These are phyloP conservation scores for Drosophila melanosoma DNA, from an alignment of 2,888 invertebrate genomes.

Conservation along the genomic window DNA sequence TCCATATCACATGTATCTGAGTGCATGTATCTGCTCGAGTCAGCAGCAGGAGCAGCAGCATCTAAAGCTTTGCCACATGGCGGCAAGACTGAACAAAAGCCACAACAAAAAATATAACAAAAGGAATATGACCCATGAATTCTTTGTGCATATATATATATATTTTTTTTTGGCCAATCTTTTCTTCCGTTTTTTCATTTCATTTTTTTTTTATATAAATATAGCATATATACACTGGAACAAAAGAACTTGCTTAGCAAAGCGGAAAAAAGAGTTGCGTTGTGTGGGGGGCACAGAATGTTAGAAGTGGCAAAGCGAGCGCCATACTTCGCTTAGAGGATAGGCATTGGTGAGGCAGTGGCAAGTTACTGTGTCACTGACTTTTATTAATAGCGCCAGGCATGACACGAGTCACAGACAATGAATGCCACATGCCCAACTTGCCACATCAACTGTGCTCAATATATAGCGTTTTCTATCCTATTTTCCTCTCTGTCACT, in stretches of 20 bases:
- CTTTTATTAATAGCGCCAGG: slow-evolving; percentile 77
- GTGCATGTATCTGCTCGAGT: slow-evolving; percentile 62
- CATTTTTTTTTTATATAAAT: slow-evolving; percentile 19
- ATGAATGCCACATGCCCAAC: slow-evolving; percentile 48
- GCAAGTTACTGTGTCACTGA: slow-evolving; percentile 79
- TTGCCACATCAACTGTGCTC: slow-evolving; percentile 42
- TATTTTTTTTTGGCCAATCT: slow-evolving; percentile 21
- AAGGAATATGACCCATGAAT: slow-evolving; percentile 66
- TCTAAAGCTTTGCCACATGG: slow-evolving; percentile 34
- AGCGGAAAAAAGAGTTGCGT: slow-evolving; percentile 77
- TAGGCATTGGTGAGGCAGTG: slow-evolving; percentile 34
- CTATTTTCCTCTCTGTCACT: not conserved
- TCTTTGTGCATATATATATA: slow-evolving; percentile 55
- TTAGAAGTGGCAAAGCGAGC: slow-evolving; percentile 68
- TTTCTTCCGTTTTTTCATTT: slow-evolving; percentile 8
- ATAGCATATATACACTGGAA: slow-evolving; percentile 48
- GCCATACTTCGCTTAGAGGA: slow-evolving; percentile 20
- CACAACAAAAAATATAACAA: slow-evolving; percentile 66
- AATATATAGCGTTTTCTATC: not conserved
- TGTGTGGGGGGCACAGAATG: slow-evolving; percentile 9
- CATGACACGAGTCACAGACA: slow-evolving; percentile 66
- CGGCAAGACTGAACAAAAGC: slow-evolving; percentile 60
- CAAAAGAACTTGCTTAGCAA: slow-evolving; percentile 77
- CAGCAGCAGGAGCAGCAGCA: slow-evolving; percentile 41
- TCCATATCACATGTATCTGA: slow-evolving; percentile 51